phyloP scores from a whole-genome alignment of 2,888 invertebrate species.

The Strigamia maritima region DNA sequence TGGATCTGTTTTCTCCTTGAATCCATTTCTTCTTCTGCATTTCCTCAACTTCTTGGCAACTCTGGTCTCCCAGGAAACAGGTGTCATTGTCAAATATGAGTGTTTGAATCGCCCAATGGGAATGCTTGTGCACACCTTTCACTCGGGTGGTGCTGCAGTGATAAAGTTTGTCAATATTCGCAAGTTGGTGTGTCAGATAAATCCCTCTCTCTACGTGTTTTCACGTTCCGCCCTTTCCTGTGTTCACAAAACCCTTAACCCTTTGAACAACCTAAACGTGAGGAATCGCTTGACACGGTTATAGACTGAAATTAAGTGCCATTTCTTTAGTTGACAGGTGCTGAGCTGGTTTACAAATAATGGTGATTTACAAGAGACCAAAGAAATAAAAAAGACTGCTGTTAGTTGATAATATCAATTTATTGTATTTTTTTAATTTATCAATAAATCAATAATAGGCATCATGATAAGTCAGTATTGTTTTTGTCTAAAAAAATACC shows the following conservation, averaged over 20 bases:
- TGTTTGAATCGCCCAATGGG: background rate
- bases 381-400: too few species aligned
- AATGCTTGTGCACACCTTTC: background rate
- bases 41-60: background rate
- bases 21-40: background rate
- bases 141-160: background rate
- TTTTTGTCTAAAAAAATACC: too few species aligned
- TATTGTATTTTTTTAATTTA: too few species aligned
- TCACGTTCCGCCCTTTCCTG: background rate
- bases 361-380: too few species aligned
- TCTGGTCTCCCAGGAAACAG: background rate
- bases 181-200: background rate
- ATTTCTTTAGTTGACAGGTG: background rate
- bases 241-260: background rate
- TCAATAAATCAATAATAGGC: too few species aligned
- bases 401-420: too few species aligned
- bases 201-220: background rate
- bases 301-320: background rate
- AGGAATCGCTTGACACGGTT: background rate
- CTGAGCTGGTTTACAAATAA: too few species aligned
- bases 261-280: background rate
- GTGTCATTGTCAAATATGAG: background rate
- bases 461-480: too few species aligned
- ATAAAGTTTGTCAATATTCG: background rate
- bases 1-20: background rate